Base-by-base conservation (phyloP, 2,888 invertebrate species). In the Drosophila glabriapex region DNA sequence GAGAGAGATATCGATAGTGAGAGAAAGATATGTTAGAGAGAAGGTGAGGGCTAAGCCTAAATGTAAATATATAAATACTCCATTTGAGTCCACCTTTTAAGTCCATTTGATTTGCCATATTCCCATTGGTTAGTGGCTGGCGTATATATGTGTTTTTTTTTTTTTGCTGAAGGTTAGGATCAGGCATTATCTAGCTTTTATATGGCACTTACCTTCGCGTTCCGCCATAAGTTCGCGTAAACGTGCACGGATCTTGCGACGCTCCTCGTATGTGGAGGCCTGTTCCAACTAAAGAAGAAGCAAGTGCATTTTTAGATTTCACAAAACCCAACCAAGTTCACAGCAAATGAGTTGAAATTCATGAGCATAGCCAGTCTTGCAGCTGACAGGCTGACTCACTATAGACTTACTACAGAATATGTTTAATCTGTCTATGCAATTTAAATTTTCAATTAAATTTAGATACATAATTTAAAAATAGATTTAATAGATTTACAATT, bases 211-310 rank as follows among this genome's bases (percentile, higher is more conserved):
- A 97, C 97, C 97, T 96, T 97, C 96, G 94, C 96, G 96, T 94
- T 97, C 97, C 91, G 97, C 97, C 96, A 97, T 96, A 92, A 98
- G 95, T 93, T 96, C 95, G 90, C 96, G 96, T 91, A 98, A 95
- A 94, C 97, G 95, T 90, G 96, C 96, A 93, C 97, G 95, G 92
- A 98, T 95, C 88, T 95, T 95, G 91, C 97, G 96, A 91, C 97
- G 95, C 94, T 97, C 97, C 94, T 97, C 97, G 96, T 97, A 97
- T 93, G 97, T 97, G 84, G 95, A 96, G 93, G 97, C 96, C 94
- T 96, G 95, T 94, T 97, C 97, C 94, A 98, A 95, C 97, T 97
- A 93, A 14, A 43, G 55, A 14, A n/a, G 9, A 58, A 37, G 7
- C 19, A 19, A 28, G 1, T 28, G 19, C 2, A 56, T 31, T 29